These are phyloP conservation scores for Ooceraea biroi DNA, from an alignment of 1,140 invertebrate species.

Conservation along the genomic window DNA sequence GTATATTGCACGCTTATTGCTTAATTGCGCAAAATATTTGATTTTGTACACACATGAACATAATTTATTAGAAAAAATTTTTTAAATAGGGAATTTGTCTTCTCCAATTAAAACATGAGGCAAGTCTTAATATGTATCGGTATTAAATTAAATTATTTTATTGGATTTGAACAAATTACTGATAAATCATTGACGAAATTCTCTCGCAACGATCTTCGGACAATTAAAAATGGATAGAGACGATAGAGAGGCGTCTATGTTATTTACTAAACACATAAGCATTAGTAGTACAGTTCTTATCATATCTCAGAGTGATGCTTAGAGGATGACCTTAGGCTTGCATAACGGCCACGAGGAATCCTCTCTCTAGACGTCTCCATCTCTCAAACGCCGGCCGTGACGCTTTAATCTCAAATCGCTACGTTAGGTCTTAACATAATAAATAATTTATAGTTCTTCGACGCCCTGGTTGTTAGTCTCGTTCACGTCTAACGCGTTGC, in stretches of 20 bases:
- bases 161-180: neutral
- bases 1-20: neutral
- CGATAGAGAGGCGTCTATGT: constrained; percentile 42
- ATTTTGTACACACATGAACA: neutral
- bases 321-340: constrained; percentile 78
- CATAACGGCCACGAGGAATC: constrained; percentile 69
- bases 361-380: constrained; percentile 5
- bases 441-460: constrained; percentile 38
- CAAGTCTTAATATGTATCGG: neutral
- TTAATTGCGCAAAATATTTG: neutral
- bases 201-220: neutral
- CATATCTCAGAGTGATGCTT: constrained; percentile 78
- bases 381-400: constrained; percentile 32
- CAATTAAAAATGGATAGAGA: constrained; percentile 3
- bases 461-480: neutral
- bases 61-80: neutral
- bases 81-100: neutral
- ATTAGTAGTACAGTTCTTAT: constrained; percentile 76
- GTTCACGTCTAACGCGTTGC: neutral
- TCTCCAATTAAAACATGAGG: neutral
- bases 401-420: constrained; percentile 35
- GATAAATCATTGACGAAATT: neutral
- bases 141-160: neutral
- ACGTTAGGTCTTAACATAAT: constrained; percentile 33
- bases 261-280: constrained; percentile 76